phyloP scores from a whole-genome alignment of 2,888 invertebrate genomes.

The Oxystoma pomonae region DNA sequence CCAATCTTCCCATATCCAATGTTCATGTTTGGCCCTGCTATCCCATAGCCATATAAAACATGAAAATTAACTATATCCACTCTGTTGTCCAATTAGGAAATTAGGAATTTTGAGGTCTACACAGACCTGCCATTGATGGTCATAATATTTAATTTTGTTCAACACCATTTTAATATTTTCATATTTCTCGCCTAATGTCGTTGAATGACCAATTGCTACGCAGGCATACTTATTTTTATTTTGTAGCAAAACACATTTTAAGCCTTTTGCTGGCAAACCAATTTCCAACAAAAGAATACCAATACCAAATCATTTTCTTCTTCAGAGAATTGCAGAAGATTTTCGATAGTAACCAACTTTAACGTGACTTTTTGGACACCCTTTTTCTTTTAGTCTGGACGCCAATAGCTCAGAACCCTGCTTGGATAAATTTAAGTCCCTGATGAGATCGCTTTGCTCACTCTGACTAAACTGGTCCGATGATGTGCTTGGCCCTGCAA shows the following conservation, averaged over 20 bases:
- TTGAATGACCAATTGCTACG: neutral
- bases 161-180: neutral
- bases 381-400: slow-evolving; percentile 13
- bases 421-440: slow-evolving; percentile 16
- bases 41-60: neutral
- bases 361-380: too few species aligned
- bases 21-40: neutral
- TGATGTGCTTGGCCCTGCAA: neutral
- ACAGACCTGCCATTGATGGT: neutral
- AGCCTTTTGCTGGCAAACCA: too few species aligned
- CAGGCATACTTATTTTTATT: too few species aligned
- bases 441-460: slow-evolving; percentile 10
- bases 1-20: neutral
- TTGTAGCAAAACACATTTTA: too few species aligned
- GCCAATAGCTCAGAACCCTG: slow-evolving; percentile 15
- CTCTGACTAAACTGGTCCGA: slow-evolving; percentile 16
- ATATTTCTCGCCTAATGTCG: too few species aligned
- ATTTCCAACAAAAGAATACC: too few species aligned
- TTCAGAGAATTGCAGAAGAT: too few species aligned
- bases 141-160: neutral
- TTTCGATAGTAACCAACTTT: too few species aligned
- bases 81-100: neutral
- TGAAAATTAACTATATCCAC: neutral
- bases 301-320: too few species aligned
- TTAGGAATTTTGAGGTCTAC: neutral